Percentiles rank a stretch among this genome's conserved stretches.
Evolutionary conservation across 1,140 invertebrate species (phyloP).

Genomic region (Pemphigus obesinymphae): DNA sequence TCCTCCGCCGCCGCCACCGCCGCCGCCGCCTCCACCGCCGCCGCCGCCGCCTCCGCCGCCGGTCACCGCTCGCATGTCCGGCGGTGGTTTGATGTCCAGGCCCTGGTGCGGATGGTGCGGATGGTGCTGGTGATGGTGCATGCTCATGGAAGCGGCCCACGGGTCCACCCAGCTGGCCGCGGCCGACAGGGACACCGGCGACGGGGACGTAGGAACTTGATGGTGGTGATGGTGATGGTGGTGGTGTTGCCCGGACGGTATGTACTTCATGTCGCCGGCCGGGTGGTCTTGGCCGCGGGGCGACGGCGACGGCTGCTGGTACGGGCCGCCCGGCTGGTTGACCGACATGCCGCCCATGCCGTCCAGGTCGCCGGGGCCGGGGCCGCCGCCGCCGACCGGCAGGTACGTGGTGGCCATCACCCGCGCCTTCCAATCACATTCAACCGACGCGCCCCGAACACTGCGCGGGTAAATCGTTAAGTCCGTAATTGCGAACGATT

Average conservation of each 20-base stretch:
- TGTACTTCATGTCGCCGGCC: slow-evolving; percentile 88
- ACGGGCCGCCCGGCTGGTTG: slow-evolving; percentile 68
- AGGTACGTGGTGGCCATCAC: slow-evolving; percentile 78
- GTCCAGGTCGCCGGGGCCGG: slow-evolving; percentile 68
- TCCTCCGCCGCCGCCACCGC: slow-evolving; percentile 47
- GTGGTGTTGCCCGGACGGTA: slow-evolving; percentile 74
- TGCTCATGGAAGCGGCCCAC: slow-evolving; percentile 68
- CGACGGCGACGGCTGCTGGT: slow-evolving; percentile 69
- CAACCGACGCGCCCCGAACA: slow-evolving; percentile 41
- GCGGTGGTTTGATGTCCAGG: slow-evolving; percentile 52
- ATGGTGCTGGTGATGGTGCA: slow-evolving; percentile 62
- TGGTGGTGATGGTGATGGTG: slow-evolving; percentile 67
- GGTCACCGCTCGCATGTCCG: slow-evolving; percentile 53
- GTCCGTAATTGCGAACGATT: slow-evolving; percentile 41
- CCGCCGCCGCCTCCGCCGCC: slow-evolving; percentile 49
- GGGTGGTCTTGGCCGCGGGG: slow-evolving; percentile 57
- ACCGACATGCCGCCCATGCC: slow-evolving; percentile 60
- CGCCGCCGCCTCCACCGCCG: slow-evolving; percentile 50
- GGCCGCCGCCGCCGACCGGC: slow-evolving; percentile 61
- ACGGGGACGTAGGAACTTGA: slow-evolving; percentile 59
- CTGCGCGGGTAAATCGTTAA: slow-evolving; percentile 40
- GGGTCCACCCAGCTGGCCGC: slow-evolving; percentile 65
- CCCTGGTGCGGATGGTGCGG: slow-evolving; percentile 60
- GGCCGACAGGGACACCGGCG: slow-evolving; percentile 56
- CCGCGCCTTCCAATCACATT: slow-evolving; percentile 54